Evolutionary conservation across 1,140 invertebrate species (phyloP), one percentile per base, ranked within the genome.

Genomic region (Cydia splendana): DNA sequence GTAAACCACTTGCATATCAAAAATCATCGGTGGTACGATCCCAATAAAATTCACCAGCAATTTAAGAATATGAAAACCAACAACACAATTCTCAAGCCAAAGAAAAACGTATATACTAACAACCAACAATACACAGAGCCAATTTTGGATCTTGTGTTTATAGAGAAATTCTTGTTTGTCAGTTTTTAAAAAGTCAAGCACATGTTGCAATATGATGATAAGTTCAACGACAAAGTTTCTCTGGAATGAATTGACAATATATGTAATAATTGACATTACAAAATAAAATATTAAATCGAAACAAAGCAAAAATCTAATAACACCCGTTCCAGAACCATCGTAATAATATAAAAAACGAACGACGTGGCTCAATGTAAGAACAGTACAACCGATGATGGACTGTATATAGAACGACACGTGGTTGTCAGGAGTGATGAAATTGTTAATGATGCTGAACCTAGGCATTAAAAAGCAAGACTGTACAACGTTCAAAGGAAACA

Each of bases 341-440:
- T 62, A 24, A 7, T 62, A 62, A 62, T 24, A 62, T 62, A 10
- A 20, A 24, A 62, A 62, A 3, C 57, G 57, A 9, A 24, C 24
- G 9, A 12, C n/a, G n/a, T 53, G 51, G n/a, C 2, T n/a, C n/a
- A 9, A n/a, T 9, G 12, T 53, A 18, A n/a, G 15, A 53, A 7
- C 7, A 53, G 2, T 7, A 53, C 51, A 53, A n/a, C 24, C 65
- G 13, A 69, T 10, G 2, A 24, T n/a, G 13, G 28, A 69, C 15
- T 69, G 38, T n/a, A 69, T n/a, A 13, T 30, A 38, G 7, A 7
- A 53, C 2, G 13, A 69, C 2, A 34, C 12, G 15, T n/a, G 24
- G 13, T 7, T 34, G 10, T 69, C 24, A 30, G 65, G 65, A n/a
- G 65, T 69, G 9, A 69, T 69, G 28, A 69, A 69, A 34, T 69